phyloP scores from a whole-genome alignment of 2,888 invertebrate genomes.

The Eupeodes latifasciatus region DNA sequence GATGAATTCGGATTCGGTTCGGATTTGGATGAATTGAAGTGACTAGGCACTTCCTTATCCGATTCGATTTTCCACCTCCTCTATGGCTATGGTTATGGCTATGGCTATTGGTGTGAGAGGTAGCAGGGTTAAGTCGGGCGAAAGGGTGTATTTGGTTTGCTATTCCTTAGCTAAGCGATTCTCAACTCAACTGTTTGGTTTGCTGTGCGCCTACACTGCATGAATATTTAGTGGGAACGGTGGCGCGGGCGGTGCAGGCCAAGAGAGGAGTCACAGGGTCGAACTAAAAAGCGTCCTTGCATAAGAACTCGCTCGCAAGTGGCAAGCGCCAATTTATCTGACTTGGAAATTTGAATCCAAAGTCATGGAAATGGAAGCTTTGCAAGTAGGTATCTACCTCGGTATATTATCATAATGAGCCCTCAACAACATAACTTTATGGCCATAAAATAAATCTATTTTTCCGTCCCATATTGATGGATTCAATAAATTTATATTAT shows the following conservation, averaged over 20 bases:
- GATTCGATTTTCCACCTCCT: constrained; percentile 31
- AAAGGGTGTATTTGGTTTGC: constrained; percentile 11
- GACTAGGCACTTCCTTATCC: constrained; percentile 20
- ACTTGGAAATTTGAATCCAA: constrained; percentile 12
- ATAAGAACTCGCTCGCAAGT: constrained; percentile 45
- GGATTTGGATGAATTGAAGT: constrained; percentile 2
- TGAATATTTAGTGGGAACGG: constrained; percentile 34
- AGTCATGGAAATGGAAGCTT: constrained; percentile 16
- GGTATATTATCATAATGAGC: background rate
- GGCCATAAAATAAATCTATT: background rate
- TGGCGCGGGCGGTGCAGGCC: background rate
- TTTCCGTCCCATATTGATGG: background rate
- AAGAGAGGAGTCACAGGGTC: background rate
- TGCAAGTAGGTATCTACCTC: background rate
- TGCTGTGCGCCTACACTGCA: constrained; percentile 46
- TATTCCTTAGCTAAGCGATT: background rate
- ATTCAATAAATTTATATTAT: constrained; percentile 7
- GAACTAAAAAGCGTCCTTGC: constrained; percentile 56
- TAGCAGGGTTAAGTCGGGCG: background rate
- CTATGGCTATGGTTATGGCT: background rate
- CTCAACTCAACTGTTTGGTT: background rate
- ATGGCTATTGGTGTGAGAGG: background rate
- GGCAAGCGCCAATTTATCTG: constrained; percentile 34
- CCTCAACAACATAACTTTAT: background rate
- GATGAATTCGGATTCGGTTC: background rate